Evolutionary conservation across 1,140 invertebrate species (phyloP).

Genomic region (Drosophila rhopaloa): DNA sequence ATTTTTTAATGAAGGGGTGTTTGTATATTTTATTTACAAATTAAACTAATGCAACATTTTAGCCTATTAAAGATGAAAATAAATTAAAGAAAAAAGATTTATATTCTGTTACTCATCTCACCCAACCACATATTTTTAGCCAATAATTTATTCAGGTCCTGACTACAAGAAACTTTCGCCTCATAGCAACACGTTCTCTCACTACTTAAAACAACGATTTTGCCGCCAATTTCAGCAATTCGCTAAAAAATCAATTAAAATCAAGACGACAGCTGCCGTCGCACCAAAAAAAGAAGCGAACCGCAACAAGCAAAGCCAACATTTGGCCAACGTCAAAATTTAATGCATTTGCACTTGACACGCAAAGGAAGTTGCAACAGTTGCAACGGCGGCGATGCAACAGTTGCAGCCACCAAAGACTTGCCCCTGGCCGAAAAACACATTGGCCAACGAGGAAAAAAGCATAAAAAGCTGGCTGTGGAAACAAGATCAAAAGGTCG

Average conservation of each 20-base stretch:
- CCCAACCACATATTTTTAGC: neutral
- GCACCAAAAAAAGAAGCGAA: constrained; percentile 29
- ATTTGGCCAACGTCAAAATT: constrained; percentile 73
- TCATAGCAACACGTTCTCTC: constrained; percentile 36
- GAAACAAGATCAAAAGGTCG: constrained; percentile 82
- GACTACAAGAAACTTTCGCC: constrained; percentile 51
- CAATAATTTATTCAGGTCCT: neutral
- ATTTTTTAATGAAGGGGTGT: neutral
- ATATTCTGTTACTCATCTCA: neutral
- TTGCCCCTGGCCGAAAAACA: constrained; percentile 44
- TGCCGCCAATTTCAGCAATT: constrained; percentile 56
- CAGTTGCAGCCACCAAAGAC: constrained; percentile 45
- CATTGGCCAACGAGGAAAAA: constrained; percentile 7
- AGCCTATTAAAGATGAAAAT: too few species aligned
- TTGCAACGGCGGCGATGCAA: constrained; percentile 37
- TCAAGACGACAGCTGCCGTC: constrained; percentile 70
- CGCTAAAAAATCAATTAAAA: constrained; percentile 76
- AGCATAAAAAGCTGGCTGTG: constrained; percentile 26
- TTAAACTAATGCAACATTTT: neutral
- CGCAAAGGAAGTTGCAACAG: constrained; percentile 77
- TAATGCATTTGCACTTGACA: constrained; percentile 82
- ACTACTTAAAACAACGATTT: constrained; percentile 42
- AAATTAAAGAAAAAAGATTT: too few species aligned
- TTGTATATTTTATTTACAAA: neutral
- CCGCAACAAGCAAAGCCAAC: constrained; percentile 29